Conservation (phyloP, 1,140 invertebrate species). For the Pseudomyrmex gracilis region DNA sequence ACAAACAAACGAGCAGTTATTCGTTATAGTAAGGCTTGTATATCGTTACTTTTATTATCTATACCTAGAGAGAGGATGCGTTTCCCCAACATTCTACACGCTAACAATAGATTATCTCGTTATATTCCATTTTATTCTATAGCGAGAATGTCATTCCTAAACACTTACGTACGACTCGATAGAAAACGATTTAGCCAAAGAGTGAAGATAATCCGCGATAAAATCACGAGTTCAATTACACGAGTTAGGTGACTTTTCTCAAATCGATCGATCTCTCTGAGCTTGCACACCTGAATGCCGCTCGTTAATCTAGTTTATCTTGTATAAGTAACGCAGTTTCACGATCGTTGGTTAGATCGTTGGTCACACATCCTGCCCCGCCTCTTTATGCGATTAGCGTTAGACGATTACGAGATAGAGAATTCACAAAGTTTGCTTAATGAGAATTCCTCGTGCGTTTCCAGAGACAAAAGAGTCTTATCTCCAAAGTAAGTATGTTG, state of each 20-base stretch:
- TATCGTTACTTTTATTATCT: conserved; percentile 30
- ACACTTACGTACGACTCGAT: background rate
- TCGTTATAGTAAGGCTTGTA: conserved; percentile 19
- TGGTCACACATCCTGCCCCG: conserved; percentile 26
- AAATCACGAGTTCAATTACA: background rate
- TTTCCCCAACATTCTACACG: background rate
- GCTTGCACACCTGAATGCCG: background rate
- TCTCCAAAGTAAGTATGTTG: background rate
- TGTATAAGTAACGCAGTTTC: conserved; percentile 14
- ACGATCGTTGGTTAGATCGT: conserved; percentile 23
- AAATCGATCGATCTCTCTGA: background rate
- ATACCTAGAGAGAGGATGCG: background rate
- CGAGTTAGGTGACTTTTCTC: background rate
- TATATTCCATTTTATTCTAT: conserved; percentile 34
- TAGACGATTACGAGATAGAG: conserved; percentile 14
- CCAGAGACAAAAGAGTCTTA: background rate
- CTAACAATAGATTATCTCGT: conserved; percentile 8
- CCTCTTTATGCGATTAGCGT: conserved; percentile 23
- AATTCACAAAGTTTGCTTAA: conserved; percentile 8
- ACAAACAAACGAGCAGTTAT: conserved; percentile 9
- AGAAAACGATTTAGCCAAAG: background rate
- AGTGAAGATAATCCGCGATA: background rate
- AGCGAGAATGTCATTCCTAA: conserved; percentile 34
- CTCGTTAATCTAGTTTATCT: conserved; percentile 33
- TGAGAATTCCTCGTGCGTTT: conserved; percentile 25